Evolutionary conservation across 2,888 invertebrate genomes (phyloP).

Genomic region (Platycheirus albimanus): DNA sequence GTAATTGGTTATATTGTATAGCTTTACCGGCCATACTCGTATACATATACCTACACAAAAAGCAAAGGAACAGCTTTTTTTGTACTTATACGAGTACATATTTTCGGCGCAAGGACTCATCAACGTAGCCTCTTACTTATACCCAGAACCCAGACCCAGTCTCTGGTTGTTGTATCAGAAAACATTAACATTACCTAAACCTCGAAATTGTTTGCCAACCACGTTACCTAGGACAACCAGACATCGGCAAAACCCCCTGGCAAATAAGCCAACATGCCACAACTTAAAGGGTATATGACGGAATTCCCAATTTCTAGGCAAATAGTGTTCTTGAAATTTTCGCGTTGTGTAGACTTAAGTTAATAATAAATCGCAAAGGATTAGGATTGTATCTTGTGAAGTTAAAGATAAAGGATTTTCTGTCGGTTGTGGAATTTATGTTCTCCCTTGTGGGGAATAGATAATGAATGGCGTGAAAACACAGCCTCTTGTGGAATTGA

Average conservation of each 20-base stretch:
- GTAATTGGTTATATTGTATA: conserved; percentile 66
- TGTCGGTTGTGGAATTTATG: conserved; percentile 33
- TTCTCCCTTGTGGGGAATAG: conserved; percentile 43
- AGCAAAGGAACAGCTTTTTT: no score
- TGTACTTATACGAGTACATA: not conserved
- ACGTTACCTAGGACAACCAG: conserved; percentile 62
- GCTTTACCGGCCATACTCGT: no score
- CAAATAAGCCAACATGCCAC: conserved; percentile 41
- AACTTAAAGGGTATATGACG: conserved; percentile 52
- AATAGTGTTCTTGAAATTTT: conserved; percentile 59
- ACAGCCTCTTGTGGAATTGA: conserved; percentile 91
- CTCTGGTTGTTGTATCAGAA: not conserved
- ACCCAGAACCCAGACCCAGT: no score
- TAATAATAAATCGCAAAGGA: not conserved
- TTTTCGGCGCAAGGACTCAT: conserved; percentile 39
- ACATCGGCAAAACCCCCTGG: conserved; percentile 39
- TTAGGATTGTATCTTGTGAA: not conserved
- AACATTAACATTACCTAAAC: conserved; percentile 39
- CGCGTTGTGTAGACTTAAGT: conserved; percentile 54
- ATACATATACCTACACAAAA: no score
- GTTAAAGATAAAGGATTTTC: conserved; percentile 21
- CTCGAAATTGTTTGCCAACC: conserved; percentile 62
- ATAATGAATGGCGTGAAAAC: conserved; percentile 75
- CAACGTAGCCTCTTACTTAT: conserved; percentile 4
- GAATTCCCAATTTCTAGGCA: conserved; percentile 55